A percentile compares a stretch with the other conserved stretches of the same genome.
These are phyloP conservation scores for Gisinianus flammeolus DNA, from an alignment of 2,888 invertebrate species.

Conservation along the genomic window DNA sequence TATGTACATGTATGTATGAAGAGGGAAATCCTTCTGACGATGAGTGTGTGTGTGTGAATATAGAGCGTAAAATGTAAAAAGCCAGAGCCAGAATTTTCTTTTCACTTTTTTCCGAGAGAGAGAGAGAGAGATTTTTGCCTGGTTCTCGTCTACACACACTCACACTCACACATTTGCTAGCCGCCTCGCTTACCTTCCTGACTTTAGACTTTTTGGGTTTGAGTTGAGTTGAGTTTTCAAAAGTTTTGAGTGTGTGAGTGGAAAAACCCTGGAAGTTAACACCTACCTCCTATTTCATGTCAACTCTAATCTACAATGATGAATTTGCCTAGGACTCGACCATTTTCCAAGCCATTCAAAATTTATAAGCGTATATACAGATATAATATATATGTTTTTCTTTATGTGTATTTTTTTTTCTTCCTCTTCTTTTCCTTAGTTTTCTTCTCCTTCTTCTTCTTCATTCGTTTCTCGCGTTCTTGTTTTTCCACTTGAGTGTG, in stretches of 20 bases:
- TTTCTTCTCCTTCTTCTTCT: background rate
- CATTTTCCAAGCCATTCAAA: slow-evolving; percentile 27
- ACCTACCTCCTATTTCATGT: slow-evolving; percentile 49
- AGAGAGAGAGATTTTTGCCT: no score
- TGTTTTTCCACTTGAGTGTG: background rate
- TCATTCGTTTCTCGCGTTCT: background rate
- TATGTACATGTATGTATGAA: no score
- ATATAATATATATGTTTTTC: no score
- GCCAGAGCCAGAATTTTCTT: no score
- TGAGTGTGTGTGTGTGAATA: no score
- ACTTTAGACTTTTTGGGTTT: background rate
- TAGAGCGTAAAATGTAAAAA: no score
- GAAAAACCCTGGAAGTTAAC: slow-evolving; percentile 43
- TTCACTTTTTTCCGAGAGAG: no score
- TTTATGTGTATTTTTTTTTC: background rate
- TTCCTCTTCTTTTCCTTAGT: background rate
- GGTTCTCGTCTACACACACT: no score
- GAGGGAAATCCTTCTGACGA: no score
- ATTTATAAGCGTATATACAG: slow-evolving; percentile 8
- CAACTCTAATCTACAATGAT: slow-evolving; percentile 42
- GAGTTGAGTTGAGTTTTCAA: background rate
- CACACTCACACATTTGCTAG: background rate
- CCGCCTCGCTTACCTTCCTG: slow-evolving; percentile 15
- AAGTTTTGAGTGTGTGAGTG: slow-evolving; percentile 11
- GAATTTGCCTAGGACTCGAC: slow-evolving; percentile 40